Evolutionary conservation across 1,140 invertebrate genomes (phyloP).

Genomic region (Plodia interpunctella): DNA sequence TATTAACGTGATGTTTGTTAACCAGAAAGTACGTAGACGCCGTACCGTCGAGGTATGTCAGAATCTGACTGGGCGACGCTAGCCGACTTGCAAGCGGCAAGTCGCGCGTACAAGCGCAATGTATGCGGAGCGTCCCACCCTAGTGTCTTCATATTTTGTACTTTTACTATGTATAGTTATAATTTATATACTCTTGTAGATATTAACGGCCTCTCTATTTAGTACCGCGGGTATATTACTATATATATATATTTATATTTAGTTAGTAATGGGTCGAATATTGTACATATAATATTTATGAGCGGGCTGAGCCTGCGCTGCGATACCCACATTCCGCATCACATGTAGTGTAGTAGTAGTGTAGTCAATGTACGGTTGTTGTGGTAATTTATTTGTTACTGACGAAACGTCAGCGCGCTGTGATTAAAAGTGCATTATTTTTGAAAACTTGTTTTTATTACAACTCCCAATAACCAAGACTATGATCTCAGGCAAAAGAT

Average conservation of each 20-base stretch:
- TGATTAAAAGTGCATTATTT: slow-evolving; percentile 69
- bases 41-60: too few relatives aligned
- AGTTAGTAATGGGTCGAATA: slow-evolving; percentile 5
- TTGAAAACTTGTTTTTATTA: slow-evolving; percentile 31
- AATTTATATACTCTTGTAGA: slow-evolving; percentile 2
- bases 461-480: neutral
- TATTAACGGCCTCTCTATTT: slow-evolving; percentile 26
- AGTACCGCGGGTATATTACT: slow-evolving; percentile 30
- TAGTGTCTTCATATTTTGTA: slow-evolving; percentile 7
- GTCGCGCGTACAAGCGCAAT: neutral
- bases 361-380: slow-evolving; percentile 49
- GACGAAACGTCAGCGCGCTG: slow-evolving; percentile 42
- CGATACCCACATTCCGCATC: slow-evolving; percentile 29
- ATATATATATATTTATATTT: too few relatives aligned
- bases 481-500: too few relatives aligned
- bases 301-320: slow-evolving; percentile 15
- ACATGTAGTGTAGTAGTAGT: slow-evolving; percentile 25
- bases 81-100: neutral
- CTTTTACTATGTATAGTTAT: neutral
- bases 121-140: neutral
- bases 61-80: neutral
- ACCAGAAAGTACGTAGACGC: neutral
- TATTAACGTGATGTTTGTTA: neutral
- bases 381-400: slow-evolving; percentile 58
- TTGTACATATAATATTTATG: slow-evolving; percentile 3